phyloP scores from a whole-genome alignment of 1,140 invertebrate genomes.

The Lerema accius region DNA sequence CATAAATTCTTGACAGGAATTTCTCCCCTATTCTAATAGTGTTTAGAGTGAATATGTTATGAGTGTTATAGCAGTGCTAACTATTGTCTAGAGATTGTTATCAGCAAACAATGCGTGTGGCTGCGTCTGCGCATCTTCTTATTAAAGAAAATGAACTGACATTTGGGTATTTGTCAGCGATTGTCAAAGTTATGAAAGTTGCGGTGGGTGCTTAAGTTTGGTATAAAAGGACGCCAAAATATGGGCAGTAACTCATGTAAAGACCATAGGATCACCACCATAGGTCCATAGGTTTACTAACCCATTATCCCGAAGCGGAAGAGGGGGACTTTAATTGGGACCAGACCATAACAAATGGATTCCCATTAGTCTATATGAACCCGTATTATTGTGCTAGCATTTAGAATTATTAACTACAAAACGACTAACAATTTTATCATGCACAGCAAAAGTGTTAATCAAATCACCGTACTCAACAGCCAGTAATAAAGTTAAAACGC shows the following conservation, averaged over 20 bases:
- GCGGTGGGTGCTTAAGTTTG: too few relatives aligned
- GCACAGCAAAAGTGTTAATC: neutral
- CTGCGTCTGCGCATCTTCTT: constrained; percentile 49
- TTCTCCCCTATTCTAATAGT: constrained; percentile 3
- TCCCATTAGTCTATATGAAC: too few relatives aligned
- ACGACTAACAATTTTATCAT: too few relatives aligned
- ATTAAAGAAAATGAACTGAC: constrained; percentile 49
- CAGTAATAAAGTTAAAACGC: neutral
- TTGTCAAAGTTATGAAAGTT: constrained; percentile 12
- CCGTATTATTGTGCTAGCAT: too few relatives aligned
- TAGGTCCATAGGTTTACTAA: too few relatives aligned
- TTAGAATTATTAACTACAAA: too few relatives aligned
- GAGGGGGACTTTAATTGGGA: too few relatives aligned
- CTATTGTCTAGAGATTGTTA: constrained; percentile 69
- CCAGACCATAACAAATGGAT: too few relatives aligned
- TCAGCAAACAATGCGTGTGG: constrained; percentile 72
- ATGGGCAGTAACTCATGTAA: too few relatives aligned
- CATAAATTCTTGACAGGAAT: constrained; percentile 45
- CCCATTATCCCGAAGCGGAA: too few relatives aligned
- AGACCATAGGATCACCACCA: too few relatives aligned
- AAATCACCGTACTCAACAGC: neutral
- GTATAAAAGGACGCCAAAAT: too few relatives aligned
- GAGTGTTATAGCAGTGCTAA: constrained; percentile 47
- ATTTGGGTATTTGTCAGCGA: constrained; percentile 26
- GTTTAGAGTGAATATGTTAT: constrained; percentile 33